Conservation (phyloP, 2,113 vertebrate genomes). For the Tetrax tetrax region DNA sequence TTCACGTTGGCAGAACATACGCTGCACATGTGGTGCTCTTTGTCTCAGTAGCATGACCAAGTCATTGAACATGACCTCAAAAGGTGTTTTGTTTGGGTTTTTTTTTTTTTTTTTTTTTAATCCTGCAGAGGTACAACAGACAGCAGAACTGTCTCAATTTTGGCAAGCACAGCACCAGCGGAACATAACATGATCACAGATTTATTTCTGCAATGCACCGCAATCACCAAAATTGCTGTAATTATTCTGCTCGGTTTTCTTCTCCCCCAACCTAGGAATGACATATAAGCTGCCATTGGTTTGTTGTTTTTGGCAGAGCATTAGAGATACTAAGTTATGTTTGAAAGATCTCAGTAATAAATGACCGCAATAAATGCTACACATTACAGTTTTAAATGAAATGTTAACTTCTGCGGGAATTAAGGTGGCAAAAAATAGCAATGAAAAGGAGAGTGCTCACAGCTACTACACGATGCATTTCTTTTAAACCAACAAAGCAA, state of each 20-base stretch:
- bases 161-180: constrained; percentile 23
- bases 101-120: neutral
- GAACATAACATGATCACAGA: constrained; percentile 11
- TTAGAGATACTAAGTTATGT: constrained; percentile 1
- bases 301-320: constrained; percentile 37
- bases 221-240: constrained; percentile 43
- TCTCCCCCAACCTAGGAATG: constrained; percentile 33
- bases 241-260: constrained; percentile 48
- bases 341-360: constrained; percentile 36
- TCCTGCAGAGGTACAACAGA: neutral
- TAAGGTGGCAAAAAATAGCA: constrained; percentile 19
- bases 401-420: constrained; percentile 37
- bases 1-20: neutral
- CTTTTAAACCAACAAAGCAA: constrained; percentile 33
- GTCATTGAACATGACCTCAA: neutral
- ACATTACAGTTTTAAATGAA: constrained; percentile 17
- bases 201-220: constrained; percentile 31
- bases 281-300: neutral
- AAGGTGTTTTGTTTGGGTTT: neutral
- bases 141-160: constrained; percentile 1
- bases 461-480: constrained; percentile 17
- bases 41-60: neutral
- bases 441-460: neutral
- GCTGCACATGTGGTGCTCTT: neutral
- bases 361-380: neutral